Base-by-base conservation (phyloP, 1,140 invertebrate genomes). In the Papilio polytes region DNA sequence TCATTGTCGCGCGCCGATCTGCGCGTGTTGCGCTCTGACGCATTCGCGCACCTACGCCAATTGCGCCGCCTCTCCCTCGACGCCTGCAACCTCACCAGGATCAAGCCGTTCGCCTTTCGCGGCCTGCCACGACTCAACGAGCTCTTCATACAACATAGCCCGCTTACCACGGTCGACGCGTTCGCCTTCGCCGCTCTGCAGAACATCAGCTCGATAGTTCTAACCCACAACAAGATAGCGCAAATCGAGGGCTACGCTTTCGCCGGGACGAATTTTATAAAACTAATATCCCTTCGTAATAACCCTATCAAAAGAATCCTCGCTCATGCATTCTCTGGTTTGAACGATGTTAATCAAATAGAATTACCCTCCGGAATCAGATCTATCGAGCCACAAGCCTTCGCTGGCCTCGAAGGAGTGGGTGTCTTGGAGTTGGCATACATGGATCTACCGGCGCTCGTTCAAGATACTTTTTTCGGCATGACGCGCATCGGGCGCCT, bases 121-220 rank as follows among this genome's bases (percentile, higher is more conserved):
- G 98, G 98, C 0, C 91, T 98, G 31, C 97, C 96, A 1, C 96
- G 97, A 1, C 95, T 98, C 1, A 96, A 96, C 63, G 97, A 98
- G 84, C 95, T 98, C 1, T 98, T 97, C 82, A 98, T 98, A 78
- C 97, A 98, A 86, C 96, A 98, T 74, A 98, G 97, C 0, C 97
- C 97, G 0, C 91, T 98, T 9, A 95, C 97, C 3, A 97, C 96
- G 1, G 97, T 98, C 15, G 96, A 97, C 7, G 96, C 97, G 48
- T 98, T 98, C 85, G 96, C 97, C 0, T 98, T 98, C 87, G 97
- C 98, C 13, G 97, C 97, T 0, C 91, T 98, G 7, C 97, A 98
- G 87, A 98, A 98, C 88, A 96, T 98, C 9, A 97, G 97, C 1
- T 96, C 96, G 2, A 97, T 98, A 59, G 92, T 97, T 74, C 89